Evolutionary conservation across 2,113 vertebrate genomes (phyloP).

Genomic region (Acrocephalus arundinaceus): DNA sequence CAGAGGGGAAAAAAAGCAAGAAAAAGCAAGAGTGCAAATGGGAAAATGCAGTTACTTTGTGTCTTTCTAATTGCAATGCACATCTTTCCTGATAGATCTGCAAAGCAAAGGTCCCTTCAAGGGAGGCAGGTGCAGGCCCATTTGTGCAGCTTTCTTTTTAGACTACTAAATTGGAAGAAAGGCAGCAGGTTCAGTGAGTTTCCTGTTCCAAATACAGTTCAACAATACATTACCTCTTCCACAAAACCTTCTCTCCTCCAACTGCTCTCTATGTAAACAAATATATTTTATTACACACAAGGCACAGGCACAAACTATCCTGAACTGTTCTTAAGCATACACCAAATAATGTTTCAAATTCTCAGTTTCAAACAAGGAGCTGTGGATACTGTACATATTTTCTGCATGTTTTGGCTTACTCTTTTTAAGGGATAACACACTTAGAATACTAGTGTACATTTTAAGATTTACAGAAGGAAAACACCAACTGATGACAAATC

Average conservation of each 20-base stretch:
- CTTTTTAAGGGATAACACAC: not conserved
- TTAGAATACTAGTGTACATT: not conserved
- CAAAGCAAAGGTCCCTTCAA: not conserved
- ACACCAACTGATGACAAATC: not conserved
- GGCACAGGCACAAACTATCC: not conserved
- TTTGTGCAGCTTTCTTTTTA: not conserved
- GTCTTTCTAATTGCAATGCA: not conserved
- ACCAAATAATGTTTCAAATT: not conserved
- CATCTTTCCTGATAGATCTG: not conserved
- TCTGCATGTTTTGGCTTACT: not conserved
- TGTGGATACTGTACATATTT: not conserved
- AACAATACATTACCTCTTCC: not conserved
- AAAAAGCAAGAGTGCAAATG: not conserved
- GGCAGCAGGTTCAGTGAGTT: not conserved
- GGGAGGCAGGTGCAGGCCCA: not conserved
- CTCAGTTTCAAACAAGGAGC: not conserved
- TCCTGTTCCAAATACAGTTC: not conserved
- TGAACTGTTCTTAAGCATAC: not conserved
- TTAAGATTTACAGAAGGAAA: not conserved
- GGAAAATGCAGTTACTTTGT: not conserved
- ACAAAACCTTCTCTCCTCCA: not conserved
- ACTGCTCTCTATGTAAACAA: not conserved
- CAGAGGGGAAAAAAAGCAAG: not conserved
- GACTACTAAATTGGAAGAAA: not conserved
- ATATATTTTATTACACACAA: not conserved